A percentile compares a stretch with the other conserved stretches of the same genome.
Conservation (phyloP, 2,888 invertebrate genomes). For the Blera fallax region DNA sequence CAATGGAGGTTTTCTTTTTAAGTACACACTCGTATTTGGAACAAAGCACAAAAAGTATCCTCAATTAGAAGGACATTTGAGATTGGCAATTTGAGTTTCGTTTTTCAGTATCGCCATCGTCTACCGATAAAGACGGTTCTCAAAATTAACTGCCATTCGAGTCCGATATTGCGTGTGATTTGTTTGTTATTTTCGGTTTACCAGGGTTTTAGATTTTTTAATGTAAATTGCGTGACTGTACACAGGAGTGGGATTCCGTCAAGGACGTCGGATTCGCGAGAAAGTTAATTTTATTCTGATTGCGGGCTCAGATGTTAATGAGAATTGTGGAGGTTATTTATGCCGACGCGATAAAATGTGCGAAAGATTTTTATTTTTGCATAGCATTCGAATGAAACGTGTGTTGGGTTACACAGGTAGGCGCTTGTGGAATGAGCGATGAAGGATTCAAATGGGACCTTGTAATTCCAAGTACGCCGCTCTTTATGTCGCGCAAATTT, state of each 20-base stretch:
- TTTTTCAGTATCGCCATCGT: not conserved
- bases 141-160: constrained; percentile 3
- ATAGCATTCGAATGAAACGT: not conserved
- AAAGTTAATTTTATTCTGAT: constrained; percentile 30
- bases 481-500: not conserved
- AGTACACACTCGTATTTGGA: not conserved
- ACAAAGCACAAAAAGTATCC: not conserved
- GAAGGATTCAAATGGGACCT: not conserved
- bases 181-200: constrained; percentile 1
- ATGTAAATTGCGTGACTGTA: constrained; percentile 16
- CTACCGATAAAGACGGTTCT: not conserved
- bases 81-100: not conserved
- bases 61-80: not conserved
- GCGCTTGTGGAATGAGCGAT: not conserved
- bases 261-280: constrained; percentile 1
- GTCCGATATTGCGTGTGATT: constrained; percentile 5
- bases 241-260: not conserved
- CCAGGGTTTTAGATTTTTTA: not conserved
- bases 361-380: not conserved
- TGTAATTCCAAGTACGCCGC: not conserved
- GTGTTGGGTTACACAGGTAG: not conserved
- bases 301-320: constrained; percentile 24
- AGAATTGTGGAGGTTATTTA: constrained; percentile 17
- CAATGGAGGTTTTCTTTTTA: not conserved
- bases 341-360: not conserved